Evolutionary conservation across 2,797 vertebrate genomes (phyloP), one percentile per base, ranked within the genome.

Genomic region (Emys orbicularis): DNA sequence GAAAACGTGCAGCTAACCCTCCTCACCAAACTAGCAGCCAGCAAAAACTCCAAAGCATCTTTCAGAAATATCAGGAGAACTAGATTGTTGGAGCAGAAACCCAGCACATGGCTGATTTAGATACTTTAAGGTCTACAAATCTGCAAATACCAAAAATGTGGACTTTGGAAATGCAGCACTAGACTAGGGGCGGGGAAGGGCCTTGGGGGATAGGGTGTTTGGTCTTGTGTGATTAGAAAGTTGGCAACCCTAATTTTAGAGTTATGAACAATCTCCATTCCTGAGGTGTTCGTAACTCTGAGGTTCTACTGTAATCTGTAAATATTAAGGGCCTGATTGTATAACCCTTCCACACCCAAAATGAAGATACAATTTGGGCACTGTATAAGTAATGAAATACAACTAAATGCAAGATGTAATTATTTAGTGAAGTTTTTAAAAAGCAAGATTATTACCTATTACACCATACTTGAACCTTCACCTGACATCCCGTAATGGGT

Each of bases 1-100:
- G 23, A 74, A 31, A 91, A n/a, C 0, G 0, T 52, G 59, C 0
- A 0, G 74, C 59, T 0, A 0, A 37, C 44, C 77, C 79, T 88
- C 77, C 90, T 81, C 68, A 57, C 18, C 61, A 68, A 68, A 15
- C 41, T 61, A 90, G 86, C 84, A 68, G 86, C 84, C 65, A 57
- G 27, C 12, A 47, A 87, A 47, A 86, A 95, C 96, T 15, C 0
- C 0, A 34, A 61, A 82, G 65, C 65, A 1, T 1, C 52, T 25
- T 15, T 87, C 90, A 47, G 81, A 74, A 91, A 68, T 21, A 37
- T 47, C 1, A 0, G 54, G 72, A n/a, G 74, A 89, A 59, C 56
- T 86, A 92, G 31, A 31, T n/a, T 86, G 90, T 94, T 96, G 85
- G 81, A 94, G 57, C 57, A 49, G 81, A 65, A 85, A 59, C 7